Base-by-base conservation (phyloP, 2,888 invertebrate species). In the Volucella inanis region DNA sequence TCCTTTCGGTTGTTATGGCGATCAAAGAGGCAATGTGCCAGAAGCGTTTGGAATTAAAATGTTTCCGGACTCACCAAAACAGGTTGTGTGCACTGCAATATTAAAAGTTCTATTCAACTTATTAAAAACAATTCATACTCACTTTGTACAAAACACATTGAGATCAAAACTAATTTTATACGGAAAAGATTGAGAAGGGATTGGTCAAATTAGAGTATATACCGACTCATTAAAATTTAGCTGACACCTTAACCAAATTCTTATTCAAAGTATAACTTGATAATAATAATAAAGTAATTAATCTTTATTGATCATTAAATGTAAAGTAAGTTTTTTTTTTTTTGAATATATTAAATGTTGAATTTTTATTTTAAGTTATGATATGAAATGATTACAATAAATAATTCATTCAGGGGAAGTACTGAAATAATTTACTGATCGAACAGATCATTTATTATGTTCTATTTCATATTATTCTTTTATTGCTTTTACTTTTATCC, bases 1-100 rank as follows among this genome's bases (percentile, higher is more conserved):
- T 76, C 4, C 3, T 77, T 9, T 52, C 70, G 11, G 11, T 61
- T 8, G 54, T 70, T 1, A 15, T 55, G 47, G 57, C 75, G 11
- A 59, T 77, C 14, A 68, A 70, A 41, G 77, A 77, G 12, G 47
- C 62, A 12, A 70, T 77, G 41, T 77, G 70, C 68, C 12, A 70
- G 11, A 52, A 77, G n/a, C 61, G 77, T 15, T 47, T 70, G 45
- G 55, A 77, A 1, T 3, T 8, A n/a, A 77, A 41, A 54, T 77
- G n/a, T 59, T 77, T 68, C 47, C 15, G 47, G 41, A 64, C 8
- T 0, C 0, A 15, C 18, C 61, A 12, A 61, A 64, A 15, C 54
- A 14, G 9, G n/a, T 77, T 22, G 45, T 70, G 1, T 77, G 38
- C 22, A 61, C 45, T 70, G 77, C 54, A 68, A 77, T 14, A 77